These are phyloP conservation scores for Solea solea DNA, from an alignment of 2,113 vertebrate species.

Conservation along the genomic window DNA sequence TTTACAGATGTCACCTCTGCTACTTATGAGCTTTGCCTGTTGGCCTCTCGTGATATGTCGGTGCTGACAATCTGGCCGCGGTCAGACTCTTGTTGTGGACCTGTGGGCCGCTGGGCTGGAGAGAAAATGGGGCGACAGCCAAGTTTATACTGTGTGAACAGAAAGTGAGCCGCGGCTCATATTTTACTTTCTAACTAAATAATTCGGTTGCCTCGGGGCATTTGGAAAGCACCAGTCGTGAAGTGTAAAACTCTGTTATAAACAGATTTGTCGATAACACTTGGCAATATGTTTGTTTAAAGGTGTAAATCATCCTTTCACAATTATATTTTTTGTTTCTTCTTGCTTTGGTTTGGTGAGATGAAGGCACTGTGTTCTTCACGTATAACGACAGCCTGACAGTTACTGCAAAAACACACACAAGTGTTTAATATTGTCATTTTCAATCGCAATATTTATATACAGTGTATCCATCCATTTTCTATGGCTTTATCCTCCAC, in stretches of 20 bases:
- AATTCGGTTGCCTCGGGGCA: constrained; percentile 17
- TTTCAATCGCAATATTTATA: no score
- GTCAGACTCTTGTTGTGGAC: constrained; percentile 39
- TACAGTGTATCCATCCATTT: no score
- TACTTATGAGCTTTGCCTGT: constrained; percentile 49
- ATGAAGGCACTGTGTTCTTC: not conserved
- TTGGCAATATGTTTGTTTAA: not conserved
- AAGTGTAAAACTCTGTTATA: constrained; percentile 22
- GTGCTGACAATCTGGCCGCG: constrained; percentile 42
- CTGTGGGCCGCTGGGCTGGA: constrained; percentile 15
- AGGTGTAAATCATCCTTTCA: constrained; percentile 4
- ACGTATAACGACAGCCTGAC: not conserved
- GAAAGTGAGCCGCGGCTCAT: constrained; percentile 23
- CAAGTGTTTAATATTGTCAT: no score
- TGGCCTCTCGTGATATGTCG: constrained; percentile 41
- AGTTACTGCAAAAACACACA: no score
- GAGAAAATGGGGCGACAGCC: constrained; percentile 24
- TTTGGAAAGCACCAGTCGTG: constrained; percentile 15
- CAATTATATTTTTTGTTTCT: not conserved
- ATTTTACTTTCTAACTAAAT: constrained; percentile 18
- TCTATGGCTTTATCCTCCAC: no score
- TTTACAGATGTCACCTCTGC: constrained; percentile 77
- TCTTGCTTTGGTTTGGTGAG: not conserved
- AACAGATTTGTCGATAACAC: constrained; percentile 20
- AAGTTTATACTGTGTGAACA: constrained; percentile 4